Base-by-base conservation (phyloP, 2,888 invertebrate species). In the Pollenia labialis region DNA sequence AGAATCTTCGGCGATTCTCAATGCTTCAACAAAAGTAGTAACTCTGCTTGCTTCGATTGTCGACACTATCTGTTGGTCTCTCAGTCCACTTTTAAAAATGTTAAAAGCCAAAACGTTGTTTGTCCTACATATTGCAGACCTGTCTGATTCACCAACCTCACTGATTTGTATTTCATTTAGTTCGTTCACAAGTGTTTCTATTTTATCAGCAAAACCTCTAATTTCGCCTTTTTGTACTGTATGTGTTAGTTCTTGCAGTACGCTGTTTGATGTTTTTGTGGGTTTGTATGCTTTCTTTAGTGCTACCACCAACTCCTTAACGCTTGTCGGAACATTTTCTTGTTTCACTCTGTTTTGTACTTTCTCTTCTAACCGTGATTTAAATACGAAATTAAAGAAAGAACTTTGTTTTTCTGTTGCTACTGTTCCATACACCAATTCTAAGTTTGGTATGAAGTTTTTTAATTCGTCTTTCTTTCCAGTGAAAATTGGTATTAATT, bases 271-370 rank as follows among this genome's bases (percentile, higher is more conserved):
- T 10, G 46, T 46, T 7, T 32, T 50, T 44, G 23, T 12, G 23
- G 68, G 56, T 32, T 79, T 79, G n/a, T 68, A 79, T 23, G 40
- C 44, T n/a, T 46, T 32, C n/a, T 68, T 68, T 12, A 79, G 18
- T 7, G 16, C 10, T n/a, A n/a, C 9, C 6, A 42, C 44, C 54
- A 77, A 23, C 6, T 56, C 66, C 1, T 66, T 40, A 42, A 79
- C 14, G 10, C 44, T 79, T 11, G 44, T 23, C 23, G 79, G 79
- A 14, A 40, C 14, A 10, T 42, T 44, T 42, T 44, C 12, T 48
- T 66, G 66, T 46, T 66, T 66, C 18, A 66, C 23, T n/a, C 66
- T 42, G 14, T 46, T 66, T 48, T 66, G 66, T n/a, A 18, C 66
- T 48, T 16, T 44, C 16, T n/a, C 9, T 48, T 66, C 66, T 16